A percentile compares a stretch with the other conserved stretches of the same genome.
phyloP scores from a whole-genome alignment of 2,797 vertebrate genomes.

The Esox lucius region DNA sequence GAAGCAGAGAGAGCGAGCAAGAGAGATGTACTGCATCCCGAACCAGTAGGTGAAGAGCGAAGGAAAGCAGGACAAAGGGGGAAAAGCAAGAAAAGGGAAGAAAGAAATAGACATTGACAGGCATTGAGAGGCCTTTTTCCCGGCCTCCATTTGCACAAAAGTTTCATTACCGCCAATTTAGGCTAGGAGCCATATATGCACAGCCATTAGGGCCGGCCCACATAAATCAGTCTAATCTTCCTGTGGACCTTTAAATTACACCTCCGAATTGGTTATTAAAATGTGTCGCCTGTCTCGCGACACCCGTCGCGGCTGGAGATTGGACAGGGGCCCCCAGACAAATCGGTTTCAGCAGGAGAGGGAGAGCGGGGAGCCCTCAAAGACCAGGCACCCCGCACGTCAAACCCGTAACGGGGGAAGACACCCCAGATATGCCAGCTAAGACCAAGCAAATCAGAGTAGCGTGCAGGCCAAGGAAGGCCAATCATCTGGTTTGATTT shows the following conservation, averaged over 20 bases:
- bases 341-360: slow-evolving; percentile 62
- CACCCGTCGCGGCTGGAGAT: slow-evolving; percentile 66
- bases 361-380: slow-evolving; percentile 4
- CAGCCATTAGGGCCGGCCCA: slow-evolving; percentile 73
- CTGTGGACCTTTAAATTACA: slow-evolving; percentile 75
- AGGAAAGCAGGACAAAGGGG: slow-evolving; percentile 27
- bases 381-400: not conserved
- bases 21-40: slow-evolving; percentile 28
- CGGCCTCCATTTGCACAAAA: slow-evolving; percentile 82
- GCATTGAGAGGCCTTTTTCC: slow-evolving; percentile 48
- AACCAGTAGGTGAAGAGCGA: slow-evolving; percentile 32
- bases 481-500: slow-evolving; percentile 70
- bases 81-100: slow-evolving; percentile 16
- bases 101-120: slow-evolving; percentile 14
- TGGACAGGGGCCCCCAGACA: slow-evolving; percentile 64
- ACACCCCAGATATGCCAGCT: slow-evolving; percentile 46
- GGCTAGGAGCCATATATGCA: slow-evolving; percentile 70
- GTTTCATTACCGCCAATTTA: slow-evolving; percentile 82
- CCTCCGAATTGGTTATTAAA: slow-evolving; percentile 74
- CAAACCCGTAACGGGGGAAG: slow-evolving; percentile 15
- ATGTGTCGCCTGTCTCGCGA: slow-evolving; percentile 73
- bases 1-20: slow-evolving; percentile 28
- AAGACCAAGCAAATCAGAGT: slow-evolving; percentile 56
- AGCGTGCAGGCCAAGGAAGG: slow-evolving; percentile 12
- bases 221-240: slow-evolving; percentile 81